phyloP scores from a whole-genome alignment of 1,140 invertebrate genomes.

The Aphis craccivora region DNA sequence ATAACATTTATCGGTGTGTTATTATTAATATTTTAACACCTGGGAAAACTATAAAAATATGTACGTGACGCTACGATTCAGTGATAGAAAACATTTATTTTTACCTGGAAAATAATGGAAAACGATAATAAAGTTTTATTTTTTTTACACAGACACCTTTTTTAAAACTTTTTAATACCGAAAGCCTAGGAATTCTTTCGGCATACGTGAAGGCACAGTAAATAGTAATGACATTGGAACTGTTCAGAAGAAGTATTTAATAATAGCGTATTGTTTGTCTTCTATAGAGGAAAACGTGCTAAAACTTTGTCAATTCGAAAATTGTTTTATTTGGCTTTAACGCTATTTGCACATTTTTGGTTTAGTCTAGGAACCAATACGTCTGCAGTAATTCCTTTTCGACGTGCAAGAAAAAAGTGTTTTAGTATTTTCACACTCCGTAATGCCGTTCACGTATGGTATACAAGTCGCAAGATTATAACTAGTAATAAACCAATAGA shows the following conservation, averaged over 20 bases:
- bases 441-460: background rate
- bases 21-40: background rate
- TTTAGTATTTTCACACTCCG: background rate
- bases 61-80: background rate
- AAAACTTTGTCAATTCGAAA: conserved; percentile 23
- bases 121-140: background rate
- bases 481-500: background rate
- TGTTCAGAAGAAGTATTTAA: background rate
- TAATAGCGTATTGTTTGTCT: background rate
- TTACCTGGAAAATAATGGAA: background rate
- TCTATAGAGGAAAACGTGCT: background rate
- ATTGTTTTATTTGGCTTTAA: background rate
- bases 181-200: background rate
- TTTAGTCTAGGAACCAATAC: background rate
- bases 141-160: background rate
- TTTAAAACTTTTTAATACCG: background rate
- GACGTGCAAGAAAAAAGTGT: background rate
- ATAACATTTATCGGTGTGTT: background rate
- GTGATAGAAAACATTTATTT: background rate
- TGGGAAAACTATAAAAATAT: background rate
- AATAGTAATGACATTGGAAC: background rate
- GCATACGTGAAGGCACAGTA: background rate
- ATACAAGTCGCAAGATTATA: too few species aligned
- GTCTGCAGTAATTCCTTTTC: background rate
- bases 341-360: background rate